Evolutionary conservation across 2,888 invertebrate genomes (phyloP), one percentile per base, ranked within the genome.

Genomic region (Odontothrips loti): DNA sequence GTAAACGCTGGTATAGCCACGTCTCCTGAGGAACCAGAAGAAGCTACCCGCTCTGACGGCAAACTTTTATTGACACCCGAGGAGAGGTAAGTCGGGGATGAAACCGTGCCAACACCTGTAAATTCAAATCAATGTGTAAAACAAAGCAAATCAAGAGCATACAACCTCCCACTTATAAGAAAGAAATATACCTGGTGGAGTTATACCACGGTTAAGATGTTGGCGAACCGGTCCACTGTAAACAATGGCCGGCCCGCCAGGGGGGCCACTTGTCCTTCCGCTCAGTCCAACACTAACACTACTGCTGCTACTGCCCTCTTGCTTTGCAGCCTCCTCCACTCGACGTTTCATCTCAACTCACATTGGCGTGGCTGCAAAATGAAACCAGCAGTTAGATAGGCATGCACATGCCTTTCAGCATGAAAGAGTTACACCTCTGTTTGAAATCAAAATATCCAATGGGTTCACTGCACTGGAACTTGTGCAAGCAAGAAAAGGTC

Each of bases 301-400:
- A 82, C 84, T 84, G 82, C 85, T 84, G 82, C 83, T 86, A 84
- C 83, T 87, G 86, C 84, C 87, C 86, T 85, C 87, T 87, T 85
- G 86, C 86, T 87, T 89, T 87, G 87, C 85, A 83, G 85, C 85
- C 85, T 89, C 89, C 87, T 89, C 89, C 86, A 88, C 87, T 85
- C 89, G 88, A 86, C 91, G 91, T 90, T 91, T 91, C 91, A 91
- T 91, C 89, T 90, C 91, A 90, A 90, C 89, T 91, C 88, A 91
- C 90, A 90, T 91, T 88, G 88, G 89, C 88, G 88, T 88, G 87
- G 88, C 90, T 90, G 87, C 43, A 88, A 88, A 83, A 84, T 82
- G 80, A 83, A 84, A 58, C n/a, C 34, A 43, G 34, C 34, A 43
- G 34, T 43, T 43, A 43, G 34, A 43, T 43, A 6, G 3, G 34